Evolutionary conservation across 2,888 invertebrate species (phyloP).

Genomic region (Dugesia japonica): DNA sequence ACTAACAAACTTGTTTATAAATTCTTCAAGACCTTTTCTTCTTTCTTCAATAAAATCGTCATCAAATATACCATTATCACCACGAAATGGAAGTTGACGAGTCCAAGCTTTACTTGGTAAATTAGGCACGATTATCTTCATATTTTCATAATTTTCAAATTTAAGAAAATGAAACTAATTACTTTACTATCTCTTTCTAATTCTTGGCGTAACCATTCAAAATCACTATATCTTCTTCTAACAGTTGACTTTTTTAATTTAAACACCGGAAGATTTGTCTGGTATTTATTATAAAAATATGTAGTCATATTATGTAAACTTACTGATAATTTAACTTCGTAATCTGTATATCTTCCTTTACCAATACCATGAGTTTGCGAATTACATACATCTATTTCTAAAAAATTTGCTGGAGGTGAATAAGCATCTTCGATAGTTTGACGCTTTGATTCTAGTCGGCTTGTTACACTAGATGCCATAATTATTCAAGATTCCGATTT

Average conservation of each 20-base stretch:
- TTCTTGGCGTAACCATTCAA: slow-evolving; percentile 97
- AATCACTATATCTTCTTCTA: slow-evolving; percentile 89
- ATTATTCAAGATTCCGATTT: background rate
- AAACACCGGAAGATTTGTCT: slow-evolving; percentile 98
- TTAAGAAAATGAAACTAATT: slow-evolving; percentile 39
- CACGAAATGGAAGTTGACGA: slow-evolving; percentile 87
- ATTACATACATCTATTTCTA: slow-evolving; percentile 97
- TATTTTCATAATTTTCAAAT: too few relatives aligned
- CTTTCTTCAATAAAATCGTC: slow-evolving; percentile 97
- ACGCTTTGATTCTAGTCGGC: slow-evolving; percentile 84
- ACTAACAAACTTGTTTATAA: slow-evolving; percentile 99
- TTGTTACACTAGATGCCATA: slow-evolving; percentile 56
- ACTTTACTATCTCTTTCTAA: slow-evolving; percentile 96
- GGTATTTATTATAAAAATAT: too few relatives aligned
- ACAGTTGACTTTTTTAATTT: slow-evolving; percentile 97
- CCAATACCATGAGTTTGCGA: slow-evolving; percentile 92
- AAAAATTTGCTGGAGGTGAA: slow-evolving; percentile 95
- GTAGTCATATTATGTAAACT: too few relatives aligned
- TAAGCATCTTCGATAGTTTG: slow-evolving; percentile 98
- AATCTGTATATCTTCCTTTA: slow-evolving; percentile 95
- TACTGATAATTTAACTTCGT: slow-evolving; percentile 97
- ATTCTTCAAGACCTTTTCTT: slow-evolving; percentile 83
- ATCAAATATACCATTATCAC: slow-evolving; percentile 96
- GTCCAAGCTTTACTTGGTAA: slow-evolving; percentile 96
- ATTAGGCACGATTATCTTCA: slow-evolving; percentile 85